Evolutionary conservation across 1,140 invertebrate genomes (phyloP), one percentile per base, ranked within the genome.

Genomic region (Panulirus ornatus): DNA sequence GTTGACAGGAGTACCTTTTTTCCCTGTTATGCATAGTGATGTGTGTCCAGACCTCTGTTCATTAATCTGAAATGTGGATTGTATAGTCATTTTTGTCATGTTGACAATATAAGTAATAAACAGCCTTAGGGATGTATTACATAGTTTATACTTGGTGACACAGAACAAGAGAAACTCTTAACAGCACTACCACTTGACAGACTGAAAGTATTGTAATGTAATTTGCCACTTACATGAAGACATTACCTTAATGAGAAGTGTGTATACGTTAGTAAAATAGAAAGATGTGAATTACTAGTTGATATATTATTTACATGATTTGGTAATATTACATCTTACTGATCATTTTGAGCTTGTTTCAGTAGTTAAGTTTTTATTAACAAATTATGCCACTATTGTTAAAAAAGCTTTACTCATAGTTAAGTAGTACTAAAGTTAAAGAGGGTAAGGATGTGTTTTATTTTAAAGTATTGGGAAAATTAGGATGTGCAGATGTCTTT

Each of bases 71-170:
- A 66, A 66, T 66, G n/a, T 66, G 22, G n/a, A 22, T 27, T 66
- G n/a, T 66, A 66, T 66, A 66, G 6, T 66, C 27, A 27, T 66
- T 66, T 66, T 66, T 66, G 58, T 66, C 58, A 66, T 66, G 58
- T 66, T 66, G 58, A 66, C 58, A 66, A 66, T 27, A 27, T 66
- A 1, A 66, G n/a, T 66, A 66, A 66, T 66, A 66, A 66, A 27
- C n/a, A 22, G 58, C 58, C 58, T 66, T 66, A 66, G 58, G 30
- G n/a, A 66, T 54, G 22, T 22, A 14, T 27, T 66, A 66, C 58
- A 27, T 66, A 66, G 58, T 27, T 66, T 19, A 66, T 66, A 66
- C 19, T 14, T 11, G 30, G 22, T 27, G 58, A 66, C 58, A 30
- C n/a, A 66, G n/a, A 27, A 66, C 58, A 30, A 66, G n/a, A 66